Base-by-base conservation (phyloP, 2,797 vertebrate species). In the Gallirallus australis region DNA sequence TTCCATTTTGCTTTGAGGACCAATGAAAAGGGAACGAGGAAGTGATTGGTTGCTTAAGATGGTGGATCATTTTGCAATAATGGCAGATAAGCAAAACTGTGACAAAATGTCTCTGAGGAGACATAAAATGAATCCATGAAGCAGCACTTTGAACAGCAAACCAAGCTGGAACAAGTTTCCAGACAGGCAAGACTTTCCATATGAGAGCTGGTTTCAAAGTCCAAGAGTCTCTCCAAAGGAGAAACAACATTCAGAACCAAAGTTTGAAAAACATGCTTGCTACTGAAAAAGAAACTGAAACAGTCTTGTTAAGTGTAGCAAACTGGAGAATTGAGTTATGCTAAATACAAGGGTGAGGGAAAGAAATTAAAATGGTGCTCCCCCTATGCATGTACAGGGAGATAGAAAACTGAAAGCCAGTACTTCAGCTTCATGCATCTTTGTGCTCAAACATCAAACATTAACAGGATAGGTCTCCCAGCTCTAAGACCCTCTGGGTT, bases 211-310 rank as follows among this genome's bases (percentile, higher is more conserved):
- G 63, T 94, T 92, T 88, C 93, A 94, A 93, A 94, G 91, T 94
- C 71, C 87, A 89, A 39, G 54, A 91, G 30, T 57, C 37, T 87
- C 35, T 81, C 82, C 47, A 66, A 64, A 91, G 87, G 81, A 60
- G 64, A 79, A 84, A 89, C 50, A 84, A 35, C 42, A 50, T 31
- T 85, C 91, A 70, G 45, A 86, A 83, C 31, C 42, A 71, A 66
- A 85, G 65, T 84, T 93, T 86, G 48, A 66, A 78, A 88, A 78
- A 72, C 33, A 39, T 83, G 54, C 85, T 72, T 76, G 28, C 59
- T 69, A 10, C 56, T 65, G 53, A 87, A 94, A 96, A 94, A 61
- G 85, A 95, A 96, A 96, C 91, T 42, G 88, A 96, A 96, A 96
- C 52, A 47, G 17, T 71, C 40, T 54, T 50, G 25, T 47, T 76